Evolutionary conservation across 2,113 vertebrate genomes (phyloP), one percentile per base, ranked within the genome.

Genomic region (Tragulus kanchil): DNA sequence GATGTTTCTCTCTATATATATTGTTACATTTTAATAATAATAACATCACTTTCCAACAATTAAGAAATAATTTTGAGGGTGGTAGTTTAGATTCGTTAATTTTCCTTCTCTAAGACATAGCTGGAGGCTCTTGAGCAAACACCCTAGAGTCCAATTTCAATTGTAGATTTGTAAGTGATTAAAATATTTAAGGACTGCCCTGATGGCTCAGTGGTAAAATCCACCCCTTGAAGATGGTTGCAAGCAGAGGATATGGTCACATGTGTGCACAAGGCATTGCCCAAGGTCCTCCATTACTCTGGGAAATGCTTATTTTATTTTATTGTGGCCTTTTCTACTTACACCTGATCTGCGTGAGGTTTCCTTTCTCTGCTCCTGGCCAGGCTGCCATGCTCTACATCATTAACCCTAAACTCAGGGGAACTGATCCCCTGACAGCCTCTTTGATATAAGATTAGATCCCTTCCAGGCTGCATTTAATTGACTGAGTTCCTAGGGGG

Each of bases 391-490:
- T 96, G 88, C 96, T 98, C 97, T 98, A 98, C 98, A 98, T 98
- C 98, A 98, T 98, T 98, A 99, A 98, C 98, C 98, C 97, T 98
- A 89, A 98, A 96, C 98, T 98, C 97, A 89, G 93, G 98, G 99
- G 98, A 98, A 96, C 83, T 93, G 97, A 97, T 94, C 96, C 98
- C 98, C 42, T 98, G 97, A 97, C 98, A 98, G 96, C 85, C 88
- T 97, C 96, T 99, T 98, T 99, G 98, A 98, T 99, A 98, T 98
- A 98, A 98, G 98, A 97, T 97, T 98, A 96, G 96, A 98, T 98
- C 92, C 98, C 98, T 98, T 98, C 98, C 0, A 36, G 98, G 98
- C 98, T 98, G 95, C 98, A 98, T 98, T 98, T 99, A 99, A 98
- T 99, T 99, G 98, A 97, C 97, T 98, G 96, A 75, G 67, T 98